Evolutionary conservation across 2,797 vertebrate genomes (phyloP).

Genomic region (Danio kyathit): DNA sequence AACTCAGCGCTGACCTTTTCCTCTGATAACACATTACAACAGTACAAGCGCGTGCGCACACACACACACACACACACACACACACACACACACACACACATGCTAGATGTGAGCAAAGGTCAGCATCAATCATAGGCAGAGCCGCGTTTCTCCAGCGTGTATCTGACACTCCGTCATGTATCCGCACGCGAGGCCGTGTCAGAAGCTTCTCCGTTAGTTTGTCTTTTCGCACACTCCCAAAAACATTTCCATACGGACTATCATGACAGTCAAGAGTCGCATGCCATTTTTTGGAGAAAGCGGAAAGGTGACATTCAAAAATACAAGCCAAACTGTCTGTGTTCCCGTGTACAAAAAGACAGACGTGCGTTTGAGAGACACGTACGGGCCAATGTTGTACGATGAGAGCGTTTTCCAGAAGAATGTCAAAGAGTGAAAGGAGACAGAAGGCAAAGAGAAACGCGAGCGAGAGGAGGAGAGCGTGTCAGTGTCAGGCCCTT

Average conservation of each 20-base stretch:
- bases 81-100: conserved; percentile 22
- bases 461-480: conserved; percentile 49
- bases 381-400: conserved; percentile 6
- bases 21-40: conserved; percentile 81
- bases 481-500: conserved; percentile 69
- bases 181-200: conserved; percentile 29
- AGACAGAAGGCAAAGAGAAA: conserved; percentile 18
- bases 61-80: conserved; percentile 41
- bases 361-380: conserved; percentile 23
- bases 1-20: conserved; percentile 79
- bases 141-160: conserved; percentile 12
- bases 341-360: conserved; percentile 42
- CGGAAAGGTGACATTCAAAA: conserved; percentile 49
- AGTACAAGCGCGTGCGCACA: conserved; percentile 75
- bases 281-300: conserved; percentile 18
- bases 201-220: conserved; percentile 27
- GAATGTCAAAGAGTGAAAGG: conserved; percentile 40
- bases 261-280: conserved; percentile 30
- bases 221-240: conserved; percentile 39
- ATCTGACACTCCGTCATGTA: conserved; percentile 54
- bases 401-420: conserved; percentile 27
- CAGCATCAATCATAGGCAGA: conserved; percentile 48
- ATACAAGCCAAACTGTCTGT: conserved; percentile 52
- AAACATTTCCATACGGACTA: conserved; percentile 45
- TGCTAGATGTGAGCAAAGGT: conserved; percentile 55